Conservation (phyloP, 2,113 vertebrate species). For the Papio anubis region DNA sequence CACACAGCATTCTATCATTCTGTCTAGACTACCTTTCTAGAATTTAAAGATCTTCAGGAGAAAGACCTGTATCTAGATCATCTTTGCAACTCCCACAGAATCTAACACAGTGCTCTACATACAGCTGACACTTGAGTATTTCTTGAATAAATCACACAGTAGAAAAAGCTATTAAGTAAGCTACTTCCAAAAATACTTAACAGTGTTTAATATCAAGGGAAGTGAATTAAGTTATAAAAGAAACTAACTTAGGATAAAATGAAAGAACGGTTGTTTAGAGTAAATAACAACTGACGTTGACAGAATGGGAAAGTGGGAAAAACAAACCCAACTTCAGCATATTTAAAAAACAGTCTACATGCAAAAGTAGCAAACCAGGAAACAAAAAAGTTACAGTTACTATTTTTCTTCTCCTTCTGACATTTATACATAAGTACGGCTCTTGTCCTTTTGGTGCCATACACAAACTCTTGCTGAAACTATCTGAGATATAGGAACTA, state of each 20-base stretch:
- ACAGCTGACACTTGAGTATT: not conserved
- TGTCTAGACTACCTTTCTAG: not conserved
- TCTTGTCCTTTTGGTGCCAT: not conserved
- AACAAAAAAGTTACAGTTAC: not conserved
- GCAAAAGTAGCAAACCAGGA: not conserved
- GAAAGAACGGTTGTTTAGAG: not conserved
- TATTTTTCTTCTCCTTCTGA: not conserved
- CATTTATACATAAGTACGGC: not conserved
- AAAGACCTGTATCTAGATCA: not conserved
- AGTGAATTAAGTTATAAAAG: not conserved
- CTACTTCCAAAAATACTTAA: conserved; percentile 7
- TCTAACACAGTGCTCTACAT: not conserved
- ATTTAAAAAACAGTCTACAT: not conserved
- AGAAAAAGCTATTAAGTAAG: conserved; percentile 22
- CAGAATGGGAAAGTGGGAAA: not conserved
- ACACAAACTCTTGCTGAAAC: not conserved
- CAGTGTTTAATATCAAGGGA: not conserved
- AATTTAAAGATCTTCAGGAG: not conserved
- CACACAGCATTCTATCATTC: not conserved
- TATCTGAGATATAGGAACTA: not conserved
- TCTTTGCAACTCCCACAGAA: not conserved
- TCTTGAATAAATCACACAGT: conserved; percentile 20
- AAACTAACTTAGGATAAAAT: not conserved
- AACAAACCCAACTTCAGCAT: not conserved
- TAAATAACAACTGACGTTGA: not conserved